These are phyloP conservation scores for Acleris emargana DNA, from an alignment of 2,888 invertebrate genomes.

Conservation along the genomic window DNA sequence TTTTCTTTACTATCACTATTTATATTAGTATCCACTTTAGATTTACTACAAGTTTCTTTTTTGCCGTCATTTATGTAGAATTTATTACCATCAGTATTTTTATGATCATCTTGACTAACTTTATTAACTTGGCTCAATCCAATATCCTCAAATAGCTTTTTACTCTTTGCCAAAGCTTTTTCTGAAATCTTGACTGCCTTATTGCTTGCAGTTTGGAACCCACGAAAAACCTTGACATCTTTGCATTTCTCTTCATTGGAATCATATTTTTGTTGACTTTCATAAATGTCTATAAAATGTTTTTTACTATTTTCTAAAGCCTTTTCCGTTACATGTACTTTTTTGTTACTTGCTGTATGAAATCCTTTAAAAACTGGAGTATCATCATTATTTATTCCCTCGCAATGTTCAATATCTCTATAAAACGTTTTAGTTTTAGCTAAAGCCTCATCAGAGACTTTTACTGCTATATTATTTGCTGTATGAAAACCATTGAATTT, in stretches of 20 bases:
- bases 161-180: slow-evolving; percentile 53
- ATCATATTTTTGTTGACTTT: too few relatives aligned
- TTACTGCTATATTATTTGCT: slow-evolving; percentile 52
- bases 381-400: slow-evolving; percentile 1
- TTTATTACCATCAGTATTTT: too few relatives aligned
- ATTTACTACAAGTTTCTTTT: slow-evolving; percentile 40
- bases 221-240: too few relatives aligned
- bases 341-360: too few relatives aligned
- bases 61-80: too few relatives aligned
- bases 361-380: neutral
- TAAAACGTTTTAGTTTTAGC: slow-evolving; percentile 54
- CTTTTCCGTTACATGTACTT: too few relatives aligned
- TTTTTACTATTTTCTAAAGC: too few relatives aligned
- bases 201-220: slow-evolving; percentile 24
- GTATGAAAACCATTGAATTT: slow-evolving; percentile 48
- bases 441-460: slow-evolving; percentile 52
- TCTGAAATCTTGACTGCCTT: slow-evolving; percentile 51
- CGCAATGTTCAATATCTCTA: slow-evolving; percentile 45
- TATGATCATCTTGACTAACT: too few relatives aligned
- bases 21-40: slow-evolving; percentile 40
- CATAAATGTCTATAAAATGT: too few relatives aligned
- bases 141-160: slow-evolving; percentile 31
- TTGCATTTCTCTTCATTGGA: too few relatives aligned
- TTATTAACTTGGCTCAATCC: too few relatives aligned
- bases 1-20: slow-evolving; percentile 14